Evolutionary conservation across 1,140 invertebrate species (phyloP).

Genomic region (Amphibalanus amphitrite): DNA sequence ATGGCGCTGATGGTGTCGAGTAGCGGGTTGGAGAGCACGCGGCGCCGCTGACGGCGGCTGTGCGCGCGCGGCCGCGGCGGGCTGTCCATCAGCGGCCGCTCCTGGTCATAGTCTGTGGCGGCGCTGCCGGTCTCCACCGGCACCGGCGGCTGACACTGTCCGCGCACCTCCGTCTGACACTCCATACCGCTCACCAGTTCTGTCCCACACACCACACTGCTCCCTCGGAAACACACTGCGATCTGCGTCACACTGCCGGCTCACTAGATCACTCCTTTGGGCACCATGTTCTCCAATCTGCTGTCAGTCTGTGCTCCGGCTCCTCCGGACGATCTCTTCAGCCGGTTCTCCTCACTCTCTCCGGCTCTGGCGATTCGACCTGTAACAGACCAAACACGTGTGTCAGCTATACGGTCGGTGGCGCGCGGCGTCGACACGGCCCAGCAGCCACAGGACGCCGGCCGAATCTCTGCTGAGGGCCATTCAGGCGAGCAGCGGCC

Average conservation of each 20-base stretch:
- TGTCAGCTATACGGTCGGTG: neutral
- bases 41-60: constrained; percentile 25
- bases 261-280: neutral
- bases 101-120: constrained; percentile 67
- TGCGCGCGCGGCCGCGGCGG: constrained; percentile 56
- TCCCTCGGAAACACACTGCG: neutral
- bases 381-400: neutral
- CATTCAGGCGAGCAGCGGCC: neutral
- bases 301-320: neutral
- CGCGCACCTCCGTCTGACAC: neutral
- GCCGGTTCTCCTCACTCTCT: too few relatives aligned
- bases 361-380: neutral
- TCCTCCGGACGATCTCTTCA: too few relatives aligned
- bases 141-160: too few relatives aligned
- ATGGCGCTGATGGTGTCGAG: constrained; percentile 27
- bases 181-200: neutral
- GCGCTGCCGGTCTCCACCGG: constrained; percentile 70
- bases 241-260: neutral
- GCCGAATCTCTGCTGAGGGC: neutral
- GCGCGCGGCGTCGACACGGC: neutral
- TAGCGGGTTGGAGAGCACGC: constrained; percentile 22
- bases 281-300: too few relatives aligned
- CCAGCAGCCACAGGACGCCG: neutral
- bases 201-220: neutral
- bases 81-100: constrained; percentile 69